A percentile compares a stretch with the other conserved stretches of the same genome.
Evolutionary conservation across 64 coral and sea anemone genomes (phyloP).

Genomic region (Anthopleura sola): DNA sequence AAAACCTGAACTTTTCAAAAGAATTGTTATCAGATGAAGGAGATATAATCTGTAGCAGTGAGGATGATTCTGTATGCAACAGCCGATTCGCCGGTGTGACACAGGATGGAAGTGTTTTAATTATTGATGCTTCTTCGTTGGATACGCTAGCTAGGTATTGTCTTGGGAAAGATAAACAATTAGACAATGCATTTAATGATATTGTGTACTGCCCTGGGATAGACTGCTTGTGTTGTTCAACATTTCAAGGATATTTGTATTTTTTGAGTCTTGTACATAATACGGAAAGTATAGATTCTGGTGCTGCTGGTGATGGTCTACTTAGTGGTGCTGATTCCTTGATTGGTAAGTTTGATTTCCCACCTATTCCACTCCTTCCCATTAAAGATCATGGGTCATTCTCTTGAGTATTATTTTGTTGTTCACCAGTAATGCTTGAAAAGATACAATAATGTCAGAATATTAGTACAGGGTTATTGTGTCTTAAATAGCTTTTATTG

Average conservation of each 20-base stretch:
- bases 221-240: constrained; percentile 84
- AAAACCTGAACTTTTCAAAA: constrained; percentile 3
- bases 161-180: constrained; percentile 29
- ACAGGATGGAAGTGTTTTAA: constrained; percentile 34
- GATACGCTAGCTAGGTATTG: constrained; percentile 56
- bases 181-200: constrained; percentile 32
- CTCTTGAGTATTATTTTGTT: neutral
- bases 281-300: neutral
- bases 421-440: no score
- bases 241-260: constrained; percentile 47
- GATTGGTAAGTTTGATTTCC: neutral
- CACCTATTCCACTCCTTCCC: neutral
- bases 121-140: constrained; percentile 61
- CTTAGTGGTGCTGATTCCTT: constrained; percentile 8
- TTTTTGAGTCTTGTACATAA: constrained; percentile 56
- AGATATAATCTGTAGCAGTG: neutral
- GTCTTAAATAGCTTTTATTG: no score
- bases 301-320: neutral
- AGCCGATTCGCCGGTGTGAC: constrained; percentile 53
- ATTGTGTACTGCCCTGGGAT: constrained; percentile 87
- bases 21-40: neutral
- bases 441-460: no score
- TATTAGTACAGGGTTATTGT: no score
- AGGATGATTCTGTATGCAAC: neutral
- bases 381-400: neutral